phyloP scores from a whole-genome alignment of 1,140 invertebrate species.

The Agraylea sexmaculata region DNA sequence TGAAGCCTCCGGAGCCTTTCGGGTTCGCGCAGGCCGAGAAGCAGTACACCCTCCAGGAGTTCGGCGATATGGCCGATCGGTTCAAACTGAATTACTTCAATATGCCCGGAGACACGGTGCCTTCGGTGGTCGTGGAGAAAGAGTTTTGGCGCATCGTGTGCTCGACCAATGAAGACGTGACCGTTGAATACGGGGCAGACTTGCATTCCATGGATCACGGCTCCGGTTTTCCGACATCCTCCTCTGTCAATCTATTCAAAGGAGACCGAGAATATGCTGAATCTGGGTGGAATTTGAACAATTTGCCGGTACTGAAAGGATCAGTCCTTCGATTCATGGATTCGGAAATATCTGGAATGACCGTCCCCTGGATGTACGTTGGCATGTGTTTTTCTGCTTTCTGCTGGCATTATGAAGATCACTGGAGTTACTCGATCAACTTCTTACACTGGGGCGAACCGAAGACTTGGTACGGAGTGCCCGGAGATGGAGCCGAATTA shows the following conservation, averaged over 20 bases:
- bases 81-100: constrained; percentile 98
- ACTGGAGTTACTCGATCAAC: constrained; percentile 99
- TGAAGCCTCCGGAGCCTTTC: constrained; percentile 89
- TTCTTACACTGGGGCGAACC: constrained; percentile 95
- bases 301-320: constrained; percentile 82
- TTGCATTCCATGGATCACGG: constrained; percentile 97
- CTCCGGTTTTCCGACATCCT: constrained; percentile 93
- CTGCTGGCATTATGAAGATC: constrained; percentile 99
- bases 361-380: constrained; percentile 99
- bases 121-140: constrained; percentile 76
- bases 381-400: constrained; percentile 99
- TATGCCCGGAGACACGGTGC: constrained; percentile 75
- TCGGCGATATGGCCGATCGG: constrained; percentile 98
- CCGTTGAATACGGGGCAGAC: constrained; percentile 99
- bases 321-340: constrained; percentile 95
- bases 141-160: constrained; percentile 98
- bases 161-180: constrained; percentile 93
- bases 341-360: constrained; percentile 98
- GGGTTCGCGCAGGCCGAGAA: constrained; percentile 94
- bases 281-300: constrained; percentile 97
- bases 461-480: constrained; percentile 93
- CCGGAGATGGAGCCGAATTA: constrained; percentile 78
- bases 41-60: constrained; percentile 91
- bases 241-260: constrained; percentile 62
- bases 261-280: constrained; percentile 84